Base-by-base conservation (phyloP, 2,888 invertebrate genomes). In the Sinodicranocentrus sp. region DNA sequence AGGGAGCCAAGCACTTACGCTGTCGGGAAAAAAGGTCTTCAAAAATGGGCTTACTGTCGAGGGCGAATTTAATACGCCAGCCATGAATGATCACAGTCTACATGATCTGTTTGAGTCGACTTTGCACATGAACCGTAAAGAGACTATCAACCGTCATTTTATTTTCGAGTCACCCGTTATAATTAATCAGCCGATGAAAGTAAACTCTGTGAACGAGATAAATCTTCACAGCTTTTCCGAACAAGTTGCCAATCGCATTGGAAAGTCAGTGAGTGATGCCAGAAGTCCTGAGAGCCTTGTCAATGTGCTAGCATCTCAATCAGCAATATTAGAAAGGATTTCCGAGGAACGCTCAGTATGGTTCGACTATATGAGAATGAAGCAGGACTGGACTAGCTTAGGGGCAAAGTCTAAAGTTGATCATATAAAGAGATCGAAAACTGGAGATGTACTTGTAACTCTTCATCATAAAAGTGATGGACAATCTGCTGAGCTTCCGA, bases 351-450 rank as follows among this genome's bases (percentile, higher is more conserved):
- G 57, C 0, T 77, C 88, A 15, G 68, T 80, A 13, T 88, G 87
- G 87, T 48, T 88, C 23, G 85, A 88, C 17, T 86, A 86, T 25
- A 67, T 86, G 8, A 21, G 57, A 0, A 33, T 85, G 71, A 80
- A 70, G 13, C 52, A 85, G 13, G 70, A 83, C 23, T 57, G 78
- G 78, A 59, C 61, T 48, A 15, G 17, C 10, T 26, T 77, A 0
- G 63, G 52, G 8, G 19, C 43, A 5, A 61, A 65, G 5, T 80
- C 80, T 19, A 61, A 68, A 71, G 75, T 86, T 23, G 82, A 78
- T 26, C 59, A 67, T 17, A 48, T 84, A 21, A 26, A 75, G 59
- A 17, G 73, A 6, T 33, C 48, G 0, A 21, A 26, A 10, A 25
- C 73, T 15, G 75, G 73, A 21, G 82, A 77, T 26, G 59, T 84